Evolutionary conservation across 2,113 vertebrate genomes (phyloP).

Genomic region (Cyrtonyx montezumae): DNA sequence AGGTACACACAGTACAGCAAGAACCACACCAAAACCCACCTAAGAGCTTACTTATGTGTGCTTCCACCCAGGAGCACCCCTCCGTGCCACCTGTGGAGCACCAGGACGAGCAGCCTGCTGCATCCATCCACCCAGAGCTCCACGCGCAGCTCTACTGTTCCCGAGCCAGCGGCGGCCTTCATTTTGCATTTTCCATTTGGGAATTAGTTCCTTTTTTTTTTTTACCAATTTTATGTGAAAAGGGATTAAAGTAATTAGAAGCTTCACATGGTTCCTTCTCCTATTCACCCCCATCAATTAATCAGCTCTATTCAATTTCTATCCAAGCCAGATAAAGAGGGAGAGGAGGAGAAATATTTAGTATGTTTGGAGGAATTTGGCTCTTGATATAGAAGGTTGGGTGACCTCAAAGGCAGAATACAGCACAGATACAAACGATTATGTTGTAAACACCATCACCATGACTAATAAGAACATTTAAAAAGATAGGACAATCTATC

Average conservation of each 20-base stretch:
- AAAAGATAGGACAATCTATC: neutral
- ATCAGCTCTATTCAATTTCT: neutral
- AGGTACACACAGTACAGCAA: neutral
- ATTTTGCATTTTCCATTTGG: neutral
- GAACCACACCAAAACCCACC: neutral
- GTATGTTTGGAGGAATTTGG: neutral
- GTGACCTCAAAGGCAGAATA: neutral
- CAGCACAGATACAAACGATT: constrained; percentile 2
- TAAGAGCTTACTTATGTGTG: neutral
- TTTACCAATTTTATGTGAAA: constrained; percentile 1
- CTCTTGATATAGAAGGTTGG: neutral
- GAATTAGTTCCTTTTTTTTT: neutral
- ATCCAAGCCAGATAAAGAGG: neutral
- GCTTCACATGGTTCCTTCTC: neutral
- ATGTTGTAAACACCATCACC: neutral
- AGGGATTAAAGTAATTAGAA: constrained; percentile 17
- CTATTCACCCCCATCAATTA: neutral
- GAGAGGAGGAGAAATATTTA: neutral
- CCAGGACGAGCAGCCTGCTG: neutral
- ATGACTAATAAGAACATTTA: neutral
- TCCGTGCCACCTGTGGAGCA: neutral
- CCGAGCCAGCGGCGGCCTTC: neutral
- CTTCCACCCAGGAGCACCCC: neutral
- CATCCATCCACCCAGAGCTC: neutral
- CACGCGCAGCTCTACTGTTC: neutral